These are phyloP conservation scores for Oreochromis grahami DNA, from an alignment of 2,797 vertebrate genomes.

Conservation along the genomic window DNA sequence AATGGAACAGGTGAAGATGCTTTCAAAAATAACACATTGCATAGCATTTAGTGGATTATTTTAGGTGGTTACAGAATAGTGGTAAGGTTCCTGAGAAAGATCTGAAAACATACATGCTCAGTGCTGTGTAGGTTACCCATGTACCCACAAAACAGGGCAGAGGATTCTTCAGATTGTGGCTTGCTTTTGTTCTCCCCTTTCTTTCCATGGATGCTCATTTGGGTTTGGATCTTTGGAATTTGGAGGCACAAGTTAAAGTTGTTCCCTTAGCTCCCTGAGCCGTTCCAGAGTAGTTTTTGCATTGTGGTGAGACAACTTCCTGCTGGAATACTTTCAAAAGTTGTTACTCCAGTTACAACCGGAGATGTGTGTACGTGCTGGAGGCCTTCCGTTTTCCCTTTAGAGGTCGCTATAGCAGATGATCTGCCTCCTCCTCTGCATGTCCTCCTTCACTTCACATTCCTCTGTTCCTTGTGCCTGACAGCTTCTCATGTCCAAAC, in stretches of 20 bases:
- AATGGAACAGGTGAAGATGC: conserved; percentile 84
- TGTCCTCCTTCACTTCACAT: background rate
- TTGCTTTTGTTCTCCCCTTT: background rate
- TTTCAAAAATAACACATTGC: background rate
- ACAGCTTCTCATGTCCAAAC: background rate
- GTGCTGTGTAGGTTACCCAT: background rate
- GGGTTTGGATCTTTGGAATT: background rate
- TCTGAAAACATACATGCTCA: background rate
- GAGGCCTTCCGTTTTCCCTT: background rate
- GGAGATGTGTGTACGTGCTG: background rate
- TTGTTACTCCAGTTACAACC: background rate
- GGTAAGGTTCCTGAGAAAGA: background rate
- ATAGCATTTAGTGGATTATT: background rate
- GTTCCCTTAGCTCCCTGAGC: background rate
- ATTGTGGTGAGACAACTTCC: background rate
- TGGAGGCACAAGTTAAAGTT: background rate
- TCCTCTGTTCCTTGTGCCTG: background rate
- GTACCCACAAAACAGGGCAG: background rate
- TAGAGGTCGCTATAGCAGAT: background rate
- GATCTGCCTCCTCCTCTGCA: background rate
- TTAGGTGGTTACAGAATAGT: background rate
- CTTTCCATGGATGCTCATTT: background rate
- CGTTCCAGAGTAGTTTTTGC: background rate
- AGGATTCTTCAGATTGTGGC: background rate
- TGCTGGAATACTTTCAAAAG: background rate